Evolutionary conservation across 2,888 invertebrate species (phyloP), one percentile per base, ranked within the genome.

Genomic region (Leptarthrus brevirostris): DNA sequence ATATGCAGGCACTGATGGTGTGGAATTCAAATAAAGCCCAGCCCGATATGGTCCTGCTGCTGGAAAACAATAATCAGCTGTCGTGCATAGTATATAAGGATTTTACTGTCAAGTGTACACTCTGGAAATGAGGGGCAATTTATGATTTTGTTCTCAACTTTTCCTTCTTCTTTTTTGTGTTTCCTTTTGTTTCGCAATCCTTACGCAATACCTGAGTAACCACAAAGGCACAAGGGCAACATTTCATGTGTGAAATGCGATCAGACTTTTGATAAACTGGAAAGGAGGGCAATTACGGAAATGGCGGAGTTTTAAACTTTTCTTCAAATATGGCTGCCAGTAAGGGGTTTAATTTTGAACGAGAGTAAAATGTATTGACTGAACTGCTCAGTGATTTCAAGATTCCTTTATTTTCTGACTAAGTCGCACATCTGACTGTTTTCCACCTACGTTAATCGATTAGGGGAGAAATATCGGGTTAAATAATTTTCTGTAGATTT

Each of bases 291-390:
- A 64, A 64, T 64, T 64, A 47, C 44, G 20, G 44, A 64, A 64
- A 64, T 64, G 64, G 64, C 64, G 64, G 58, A 58, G 22, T 34
- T 58, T 58, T 16, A 20, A 36, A 14, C 8, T 34, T 40, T 47
- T 40, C 34, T 36, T 64, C 64, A 64, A 64, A 64, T 64, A 64
- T 64, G 64, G 64, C 64, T 64, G 64, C 22, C 64, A 40, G n/a
- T 40, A 40, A 30, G 8, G 30, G 30, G 8, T 5, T 30, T 30
- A 30, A n/a, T n/a, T n/a, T n/a, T n/a, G n/a, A n/a, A n/a, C n/a
- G n/a, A n/a, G n/a, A n/a, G n/a, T n/a, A n/a, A n/a, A n/a, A n/a
- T n/a, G n/a, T n/a, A n/a, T n/a, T n/a, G n/a, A n/a, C n/a, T n/a
- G n/a, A n/a, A n/a, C n/a, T n/a, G n/a, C 30, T 30, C 30, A 30